Base-by-base conservation (phyloP, 2,888 invertebrate genomes). In the Allacma fusca region DNA sequence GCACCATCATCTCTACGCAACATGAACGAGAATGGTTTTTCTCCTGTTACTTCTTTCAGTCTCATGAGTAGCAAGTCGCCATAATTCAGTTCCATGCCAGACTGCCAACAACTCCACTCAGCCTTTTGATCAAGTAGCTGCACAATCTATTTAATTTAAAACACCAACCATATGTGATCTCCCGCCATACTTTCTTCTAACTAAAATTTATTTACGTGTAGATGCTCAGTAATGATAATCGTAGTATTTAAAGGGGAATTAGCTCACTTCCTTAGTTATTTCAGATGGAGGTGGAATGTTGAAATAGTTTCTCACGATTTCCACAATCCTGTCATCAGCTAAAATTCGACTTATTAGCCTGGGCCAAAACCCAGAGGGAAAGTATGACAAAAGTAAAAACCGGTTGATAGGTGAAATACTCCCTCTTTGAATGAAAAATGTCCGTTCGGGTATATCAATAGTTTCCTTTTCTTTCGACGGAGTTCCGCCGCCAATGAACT, bases 341-440 rank as follows among this genome's bases (percentile, higher is more conserved):
- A 98, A 88, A n/a, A 80, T 70, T n/a, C 80, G 72, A 64, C 97
- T 95, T 80, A 96, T 93, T 26, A 99, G 90, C 0, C 98, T 89
- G 0, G 98, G 94, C 98, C 98, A 99, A 88, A 99, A 98, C 0
- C 98, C 98, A 81, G 95, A 94, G 0, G 99, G 99, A 86, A 98
- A 96, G 88, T 99, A 99, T 0, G 97, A 96, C 91, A 98, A 93
- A 13, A 98, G 90, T 19, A 99, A 89, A 75, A 98, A 89, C 0
- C 96, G 89, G 70, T 82, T 83, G 1, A 84, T 28, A 13, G 82
- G 72, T 1, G 80, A 79, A 12, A 81, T 65, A 65, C 79, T 78
- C 21, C 84, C 83, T 64, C 80, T 68, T 43, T 80, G 70, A 62
- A 75, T 59, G 24, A 64, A 23, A 62, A 57, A 73, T 57, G 43